Evolutionary conservation across 2,888 invertebrate genomes (phyloP).

Genomic region (Rhagonycha fulva): DNA sequence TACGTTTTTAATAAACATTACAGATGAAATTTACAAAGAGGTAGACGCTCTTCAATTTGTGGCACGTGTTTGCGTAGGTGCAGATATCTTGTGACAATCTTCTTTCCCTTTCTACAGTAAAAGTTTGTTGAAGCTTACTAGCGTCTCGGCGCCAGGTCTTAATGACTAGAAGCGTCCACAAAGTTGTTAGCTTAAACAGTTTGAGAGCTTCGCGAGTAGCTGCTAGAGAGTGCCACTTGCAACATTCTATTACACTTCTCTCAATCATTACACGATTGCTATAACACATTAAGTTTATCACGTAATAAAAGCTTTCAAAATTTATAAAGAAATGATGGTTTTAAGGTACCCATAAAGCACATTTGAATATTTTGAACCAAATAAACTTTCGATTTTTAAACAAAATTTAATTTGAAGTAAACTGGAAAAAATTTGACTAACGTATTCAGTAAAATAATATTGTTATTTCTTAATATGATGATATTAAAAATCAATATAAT

Average conservation of each 20-base stretch:
- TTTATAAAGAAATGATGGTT: background rate
- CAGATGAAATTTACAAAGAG: constrained; percentile 41
- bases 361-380: background rate
- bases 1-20: constrained; percentile 44
- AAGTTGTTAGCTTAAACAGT: background rate
- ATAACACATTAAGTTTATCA: background rate
- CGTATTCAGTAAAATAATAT: background rate
- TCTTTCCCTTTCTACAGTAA: constrained; percentile 21
- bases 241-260: background rate
- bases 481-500: background rate
- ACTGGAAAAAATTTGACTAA: background rate
- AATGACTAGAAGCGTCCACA: constrained; percentile 10
- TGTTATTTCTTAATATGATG: background rate
- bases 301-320: background rate
- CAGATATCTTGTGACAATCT: constrained; percentile 32
- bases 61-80: constrained; percentile 42
- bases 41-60: constrained; percentile 34
- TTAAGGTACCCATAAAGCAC: background rate
- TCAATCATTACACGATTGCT: background rate
- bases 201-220: constrained; percentile 16
- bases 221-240: background rate
- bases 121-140: constrained; percentile 11
- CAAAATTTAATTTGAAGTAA: background rate
- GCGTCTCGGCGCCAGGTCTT: constrained; percentile 38
- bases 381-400: background rate